Base-by-base conservation (phyloP, 2,113 vertebrate species). In the Coturnix japonica region DNA sequence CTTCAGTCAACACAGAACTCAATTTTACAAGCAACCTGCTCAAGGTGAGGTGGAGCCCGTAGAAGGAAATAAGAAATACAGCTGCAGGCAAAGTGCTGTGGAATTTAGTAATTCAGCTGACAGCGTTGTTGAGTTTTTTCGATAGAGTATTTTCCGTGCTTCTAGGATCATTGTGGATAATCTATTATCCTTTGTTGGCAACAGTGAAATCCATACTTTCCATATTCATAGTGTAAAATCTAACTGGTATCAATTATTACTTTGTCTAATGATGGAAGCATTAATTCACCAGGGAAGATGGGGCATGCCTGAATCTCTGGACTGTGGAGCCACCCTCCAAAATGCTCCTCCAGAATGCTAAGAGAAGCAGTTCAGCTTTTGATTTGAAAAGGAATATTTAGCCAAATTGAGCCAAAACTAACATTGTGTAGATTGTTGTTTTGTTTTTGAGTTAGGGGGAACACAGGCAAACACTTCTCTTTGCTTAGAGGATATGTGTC, bases 81-180 rank as follows among this genome's bases (percentile, higher is more conserved):
- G 43, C 41, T 22, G 2, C 25, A n/a, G 72, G 63, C 79, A 63
- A 75, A 59, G 54, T 49, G 11, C 31, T 73, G n/a, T 73, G 46
- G 49, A 53, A n/a, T 66, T 69, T 9, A 84, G 11, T 63, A n/a
- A 22, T 66, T 63, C 13, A 4, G 3, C 30, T 74, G 69, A 64
- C 20, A 61, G 8, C 39, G 54, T 25, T 0, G 0, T 44, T 65
- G 3, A 3, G 1, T 2, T 39, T 61, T 54, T 87, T 87, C 60
- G 0, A 7, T 56, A 47, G 0, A 7, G 2, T 35, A 19, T 75
- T 75, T 81, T 78, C 11, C 85, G 9, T 77, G 23, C 2, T 71
- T 72, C 26, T 82, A 57, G 31, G 22, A 73, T 82, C 18, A 1
- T 44, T 35, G 25, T 25, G 6, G 18, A 16, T 82, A 43, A 18